Base-by-base conservation (phyloP, 2,797 vertebrate species). In the Lerista edwardsae region DNA sequence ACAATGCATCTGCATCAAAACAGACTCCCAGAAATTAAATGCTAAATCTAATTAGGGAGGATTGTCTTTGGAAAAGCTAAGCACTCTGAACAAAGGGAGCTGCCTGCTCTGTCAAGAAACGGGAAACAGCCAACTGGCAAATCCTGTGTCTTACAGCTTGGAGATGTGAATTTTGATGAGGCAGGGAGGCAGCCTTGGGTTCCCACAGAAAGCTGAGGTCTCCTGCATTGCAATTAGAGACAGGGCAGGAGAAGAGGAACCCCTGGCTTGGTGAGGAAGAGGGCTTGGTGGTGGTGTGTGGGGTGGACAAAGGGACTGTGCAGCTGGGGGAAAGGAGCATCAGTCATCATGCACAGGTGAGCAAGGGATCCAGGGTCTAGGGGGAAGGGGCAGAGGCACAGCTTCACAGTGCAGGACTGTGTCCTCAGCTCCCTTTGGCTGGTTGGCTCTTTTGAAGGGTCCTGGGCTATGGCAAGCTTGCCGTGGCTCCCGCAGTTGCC, bases 21-120 rank as follows among this genome's bases (percentile, higher is more conserved):
- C 77, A 65, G 41, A 47, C 77, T 67, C 61, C 62, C 77, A 79
- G 62, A 79, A 79, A 79, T 79, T 79, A 79, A 79, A 79, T 67
- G 77, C 44, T 41, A 79, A 51, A 79, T 79, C 69, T 72, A 72
- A 72, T 72, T 72, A 72, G 69, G 69, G 39, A 41, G 39, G 69
- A 72, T 72, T 72, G 69, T 72, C 36, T 72, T 72, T 72, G 69
- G 69, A 44, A 71, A 72, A 61, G 69, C 69, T 72, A 72, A 72
- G 69, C 69, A 72, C 69, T 72, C 69, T 25, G 27, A 41, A 72
- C 41, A 41, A 72, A 72, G 69, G 69, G 27, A 72, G 44, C 39
- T 72, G 41, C 39, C 39, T 41, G 36, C 69, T 44, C 39, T 44
- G 69, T 72, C 39, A 72, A 72, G 41, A 41, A 23, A 41, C 39